Base-by-base conservation (phyloP, 37 sponge, comb jelly and placozoan genomes). In the Petrosia ficiformis region DNA sequence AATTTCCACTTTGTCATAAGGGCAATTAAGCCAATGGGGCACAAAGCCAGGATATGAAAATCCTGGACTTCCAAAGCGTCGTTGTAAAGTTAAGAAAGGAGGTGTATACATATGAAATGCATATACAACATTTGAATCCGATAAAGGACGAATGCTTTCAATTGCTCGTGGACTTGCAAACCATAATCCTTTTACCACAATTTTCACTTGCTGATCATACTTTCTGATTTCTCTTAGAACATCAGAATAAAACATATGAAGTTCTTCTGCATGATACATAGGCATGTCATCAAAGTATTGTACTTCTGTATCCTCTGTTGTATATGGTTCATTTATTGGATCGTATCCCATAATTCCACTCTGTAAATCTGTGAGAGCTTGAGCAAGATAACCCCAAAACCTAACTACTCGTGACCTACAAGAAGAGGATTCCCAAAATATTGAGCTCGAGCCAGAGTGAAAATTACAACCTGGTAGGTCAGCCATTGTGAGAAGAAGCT, bases 311-410 rank as follows among this genome's bases (percentile, higher is more conserved):
- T 78, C 79, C 30, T 71, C 79, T n/a, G n/a, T n/a, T n/a, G n/a
- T n/a, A 43, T 57, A 77, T n/a, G 86, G 86, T 37, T 84, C 86
- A 54, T 78, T 84, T 24, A 84, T 84, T 42, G 78, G 74, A 42
- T 84, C 86, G 40, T 84, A 84, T 19, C 74, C 86, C 52, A 66
- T 66, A 25, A 84, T 73, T 30, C n/a, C 24, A 41, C 64, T 30
- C 64, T 33, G 42, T n/a, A 70, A 30, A 36, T 78, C 86, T 0
- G 48, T 30, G 1, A 84, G 57, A 37, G 24, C 29, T 32, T 70
- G 19, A 0, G 70, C 86, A 21, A 84, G 22, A 4, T 57, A 57
- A 10, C 74, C 86, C 86, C 86, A 84, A 11, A 84, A 71, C 8
- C 48, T 10, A 4, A 44, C 54, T 24, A 57, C 74, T 39, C 86